Evolutionary conservation across 1,140 invertebrate genomes (phyloP), one percentile per base, ranked within the genome.

Genomic region (Bombus pascuorum): DNA sequence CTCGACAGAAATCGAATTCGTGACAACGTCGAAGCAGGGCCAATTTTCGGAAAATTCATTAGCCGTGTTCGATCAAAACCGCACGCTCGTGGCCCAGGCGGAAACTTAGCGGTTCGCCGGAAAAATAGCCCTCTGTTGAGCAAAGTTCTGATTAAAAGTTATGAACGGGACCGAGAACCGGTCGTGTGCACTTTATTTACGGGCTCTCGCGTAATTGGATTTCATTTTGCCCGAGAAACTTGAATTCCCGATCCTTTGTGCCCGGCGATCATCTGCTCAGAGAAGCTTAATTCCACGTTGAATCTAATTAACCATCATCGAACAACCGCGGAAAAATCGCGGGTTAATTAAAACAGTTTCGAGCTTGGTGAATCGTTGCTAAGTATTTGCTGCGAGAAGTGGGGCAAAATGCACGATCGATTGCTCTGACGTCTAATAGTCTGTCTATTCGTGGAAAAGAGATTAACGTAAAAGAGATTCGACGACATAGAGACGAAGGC

Each of bases 141-240:
- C 25, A 80, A 84, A 84, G 76, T 79, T 84, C 76, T 83, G 83
- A 84, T 84, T 72, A 84, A 84, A 84, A 84, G 76, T 84, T 84
- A 83, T 77, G 73, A 70, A 82, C 81, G 81, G 81, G 15, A 47
- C 53, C 39, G n/a, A 47, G 66, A 34, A 9, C 65, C 39, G 76
- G 28, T 79, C 76, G 76, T 72, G 68, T 72, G 76, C 76, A 79
- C 83, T 79, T 79, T 84, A 84, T 84, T 84, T 84, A 84, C 83
- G 47, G 53, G 39, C 68, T 18, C 53, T 12, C 53, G 28, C 53
- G 53, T 84, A 84, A 84, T 84, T 84, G 83, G 53, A 78, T 84
- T 79, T 80, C 76, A 84, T 79, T 79, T 80, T 37, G 15, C 53
- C 66, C 25, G 39, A 37, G 76, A 6, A 84, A 84, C 68, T 84